Percentiles rank a stretch among this genome's conserved stretches.
These are phyloP conservation scores for Pseudochirops corinnae DNA, from an alignment of 2,797 vertebrate genomes.

Conservation along the genomic window DNA sequence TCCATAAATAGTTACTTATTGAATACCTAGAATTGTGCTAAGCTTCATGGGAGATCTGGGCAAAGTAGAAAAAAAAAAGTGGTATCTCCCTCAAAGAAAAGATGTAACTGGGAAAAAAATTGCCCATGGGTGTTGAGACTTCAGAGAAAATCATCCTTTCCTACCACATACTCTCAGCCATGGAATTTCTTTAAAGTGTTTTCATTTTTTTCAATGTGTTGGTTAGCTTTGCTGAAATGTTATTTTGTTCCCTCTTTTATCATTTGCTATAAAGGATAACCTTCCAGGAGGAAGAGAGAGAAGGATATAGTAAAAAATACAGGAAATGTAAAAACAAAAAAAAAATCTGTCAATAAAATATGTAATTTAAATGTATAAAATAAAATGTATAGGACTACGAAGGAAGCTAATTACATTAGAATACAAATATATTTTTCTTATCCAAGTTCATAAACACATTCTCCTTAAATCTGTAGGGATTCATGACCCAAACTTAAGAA, in stretches of 20 bases:
- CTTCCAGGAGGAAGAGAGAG: not conserved
- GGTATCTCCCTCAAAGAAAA: not conserved
- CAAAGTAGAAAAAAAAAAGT: slow-evolving; percentile 22
- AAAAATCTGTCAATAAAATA: not conserved
- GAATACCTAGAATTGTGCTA: not conserved
- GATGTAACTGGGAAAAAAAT: not conserved
- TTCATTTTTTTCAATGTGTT: not conserved
- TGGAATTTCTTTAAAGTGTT: not conserved
- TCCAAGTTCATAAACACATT: not conserved
- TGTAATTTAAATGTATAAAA: not conserved
- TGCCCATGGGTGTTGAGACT: not conserved
- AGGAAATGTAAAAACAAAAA: not conserved
- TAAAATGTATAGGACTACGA: not conserved
- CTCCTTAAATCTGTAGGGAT: not conserved
- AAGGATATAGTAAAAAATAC: not conserved
- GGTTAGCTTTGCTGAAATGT: not conserved
- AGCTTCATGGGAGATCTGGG: not conserved
- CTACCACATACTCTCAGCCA: not conserved
- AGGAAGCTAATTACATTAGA: not conserved
- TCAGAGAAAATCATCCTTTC: not conserved
- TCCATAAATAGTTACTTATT: not conserved
- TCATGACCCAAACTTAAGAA: not conserved
- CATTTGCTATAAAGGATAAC: too few relatives aligned
- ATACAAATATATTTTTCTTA: not conserved
- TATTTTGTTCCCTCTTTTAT: not conserved